Conservation (phyloP, 2,888 invertebrate species). For the Platypus cylindrus region DNA sequence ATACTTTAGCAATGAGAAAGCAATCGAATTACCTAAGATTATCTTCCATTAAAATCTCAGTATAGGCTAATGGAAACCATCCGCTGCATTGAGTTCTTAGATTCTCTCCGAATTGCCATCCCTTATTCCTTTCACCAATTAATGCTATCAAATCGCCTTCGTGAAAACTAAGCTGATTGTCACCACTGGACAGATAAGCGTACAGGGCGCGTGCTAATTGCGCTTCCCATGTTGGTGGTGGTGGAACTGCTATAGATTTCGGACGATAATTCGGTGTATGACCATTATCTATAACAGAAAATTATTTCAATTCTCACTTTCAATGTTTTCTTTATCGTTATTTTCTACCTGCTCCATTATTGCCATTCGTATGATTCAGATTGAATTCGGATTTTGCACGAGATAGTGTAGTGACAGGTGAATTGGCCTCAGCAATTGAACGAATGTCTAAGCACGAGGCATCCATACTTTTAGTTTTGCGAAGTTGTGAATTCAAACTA, state of each 20-base stretch:
- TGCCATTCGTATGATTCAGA: conserved; percentile 49
- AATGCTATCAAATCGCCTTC: conserved; percentile 82
- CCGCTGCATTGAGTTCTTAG: conserved; percentile 81
- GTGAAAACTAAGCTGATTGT: conserved; percentile 84
- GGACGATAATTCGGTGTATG: conserved; percentile 42
- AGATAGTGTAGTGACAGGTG: conserved; percentile 53
- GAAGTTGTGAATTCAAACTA: conserved; percentile 63
- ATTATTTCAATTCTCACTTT: too few species aligned
- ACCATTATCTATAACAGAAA: conserved; percentile 17
- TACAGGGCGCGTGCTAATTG: conserved; percentile 75
- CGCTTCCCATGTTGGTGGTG: conserved; percentile 51
- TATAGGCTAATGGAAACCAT: conserved; percentile 94
- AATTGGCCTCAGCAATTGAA: conserved; percentile 51
- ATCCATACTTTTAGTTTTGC: conserved; percentile 82
- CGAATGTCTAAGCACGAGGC: conserved; percentile 77
- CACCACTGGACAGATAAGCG: conserved; percentile 78
- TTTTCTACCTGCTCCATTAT: conserved; percentile 11
- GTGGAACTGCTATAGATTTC: conserved; percentile 49
- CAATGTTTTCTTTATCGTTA: not conserved
- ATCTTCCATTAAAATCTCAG: conserved; percentile 58
- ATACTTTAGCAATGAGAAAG: not conserved
- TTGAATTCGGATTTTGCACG: conserved; percentile 84
- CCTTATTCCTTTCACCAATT: conserved; percentile 83
- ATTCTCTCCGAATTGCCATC: conserved; percentile 97
- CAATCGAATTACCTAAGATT: conserved; percentile 50